Conservation (phyloP, 1,140 invertebrate species). For the Chironomus tepperi region DNA sequence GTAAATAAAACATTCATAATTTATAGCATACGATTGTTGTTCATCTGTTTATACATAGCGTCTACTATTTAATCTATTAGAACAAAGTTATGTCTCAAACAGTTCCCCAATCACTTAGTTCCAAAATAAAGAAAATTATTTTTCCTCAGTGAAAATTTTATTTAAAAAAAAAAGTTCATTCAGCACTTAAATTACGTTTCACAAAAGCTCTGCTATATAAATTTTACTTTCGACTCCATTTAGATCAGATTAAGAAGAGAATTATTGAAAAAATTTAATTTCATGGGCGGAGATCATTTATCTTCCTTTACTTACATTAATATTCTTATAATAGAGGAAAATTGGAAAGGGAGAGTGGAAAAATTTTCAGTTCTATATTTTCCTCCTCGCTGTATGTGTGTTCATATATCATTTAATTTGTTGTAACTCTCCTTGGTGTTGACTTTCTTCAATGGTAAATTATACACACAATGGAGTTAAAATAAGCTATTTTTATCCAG, state of each 20-base stretch:
- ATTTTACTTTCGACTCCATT: slow-evolving; percentile 22
- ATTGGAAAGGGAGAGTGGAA: background rate
- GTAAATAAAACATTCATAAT: no score
- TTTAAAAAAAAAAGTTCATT: no score
- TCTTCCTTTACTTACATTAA: slow-evolving; percentile 15
- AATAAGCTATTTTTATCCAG: background rate
- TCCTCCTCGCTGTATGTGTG: background rate
- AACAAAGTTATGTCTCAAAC: no score
- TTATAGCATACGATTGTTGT: no score
- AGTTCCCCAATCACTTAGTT: no score
- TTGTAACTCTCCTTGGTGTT: background rate
- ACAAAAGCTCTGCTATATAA: background rate
- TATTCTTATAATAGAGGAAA: background rate
- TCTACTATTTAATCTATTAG: no score
- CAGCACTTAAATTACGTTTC: background rate
- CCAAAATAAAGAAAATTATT: no score
- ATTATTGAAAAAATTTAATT: slow-evolving; percentile 23
- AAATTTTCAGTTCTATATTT: no score
- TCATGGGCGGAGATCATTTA: slow-evolving; percentile 17
- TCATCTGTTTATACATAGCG: no score
- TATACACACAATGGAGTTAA: background rate
- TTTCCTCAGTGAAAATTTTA: no score
- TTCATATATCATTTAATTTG: slow-evolving; percentile 2
- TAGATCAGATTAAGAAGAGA: slow-evolving; percentile 21
- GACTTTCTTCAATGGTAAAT: background rate